These are phyloP conservation scores for Nerophis lumbriciformis DNA, from an alignment of 2,113 vertebrate species.

Conservation along the genomic window DNA sequence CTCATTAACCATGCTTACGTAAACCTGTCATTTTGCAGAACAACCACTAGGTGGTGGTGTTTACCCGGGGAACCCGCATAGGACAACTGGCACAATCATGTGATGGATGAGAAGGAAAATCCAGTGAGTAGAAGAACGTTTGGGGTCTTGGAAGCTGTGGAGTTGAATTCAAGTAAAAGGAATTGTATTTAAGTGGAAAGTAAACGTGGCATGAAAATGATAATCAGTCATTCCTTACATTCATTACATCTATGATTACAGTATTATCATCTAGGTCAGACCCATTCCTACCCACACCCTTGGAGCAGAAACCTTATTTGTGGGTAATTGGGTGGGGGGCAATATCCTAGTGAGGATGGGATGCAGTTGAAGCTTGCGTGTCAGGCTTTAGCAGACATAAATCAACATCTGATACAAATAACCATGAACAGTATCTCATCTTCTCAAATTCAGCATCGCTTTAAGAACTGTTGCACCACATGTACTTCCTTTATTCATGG, in stretches of 20 bases:
- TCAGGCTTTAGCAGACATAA: neutral
- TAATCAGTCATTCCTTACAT: conserved; percentile 38
- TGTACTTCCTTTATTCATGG: too few species aligned
- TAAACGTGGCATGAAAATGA: conserved; percentile 32
- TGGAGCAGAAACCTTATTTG: conserved; percentile 46
- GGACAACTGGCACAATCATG: neutral
- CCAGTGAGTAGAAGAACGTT: conserved; percentile 3
- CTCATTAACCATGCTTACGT: conserved; percentile 52
- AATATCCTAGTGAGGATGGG: conserved; percentile 19
- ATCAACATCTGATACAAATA: neutral
- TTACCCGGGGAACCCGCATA: conserved; percentile 26
- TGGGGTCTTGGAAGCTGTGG: neutral
- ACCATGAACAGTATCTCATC: too few species aligned
- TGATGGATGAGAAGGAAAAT: conserved; percentile 17
- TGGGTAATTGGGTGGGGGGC: conserved; percentile 41
- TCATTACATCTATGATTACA: conserved; percentile 59
- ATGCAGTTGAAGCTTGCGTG: neutral
- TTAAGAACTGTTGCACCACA: too few species aligned
- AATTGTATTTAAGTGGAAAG: conserved; percentile 10
- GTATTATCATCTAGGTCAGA: conserved; percentile 52
- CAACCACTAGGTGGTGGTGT: conserved; percentile 60
- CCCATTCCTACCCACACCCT: conserved; percentile 35
- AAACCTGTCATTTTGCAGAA: neutral
- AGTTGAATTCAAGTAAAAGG: conserved; percentile 7
- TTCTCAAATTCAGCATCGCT: too few species aligned